A percentile compares a stretch with the other conserved stretches of the same genome.
Evolutionary conservation across 2,113 vertebrate genomes (phyloP).

Genomic region (Sorex araneus): DNA sequence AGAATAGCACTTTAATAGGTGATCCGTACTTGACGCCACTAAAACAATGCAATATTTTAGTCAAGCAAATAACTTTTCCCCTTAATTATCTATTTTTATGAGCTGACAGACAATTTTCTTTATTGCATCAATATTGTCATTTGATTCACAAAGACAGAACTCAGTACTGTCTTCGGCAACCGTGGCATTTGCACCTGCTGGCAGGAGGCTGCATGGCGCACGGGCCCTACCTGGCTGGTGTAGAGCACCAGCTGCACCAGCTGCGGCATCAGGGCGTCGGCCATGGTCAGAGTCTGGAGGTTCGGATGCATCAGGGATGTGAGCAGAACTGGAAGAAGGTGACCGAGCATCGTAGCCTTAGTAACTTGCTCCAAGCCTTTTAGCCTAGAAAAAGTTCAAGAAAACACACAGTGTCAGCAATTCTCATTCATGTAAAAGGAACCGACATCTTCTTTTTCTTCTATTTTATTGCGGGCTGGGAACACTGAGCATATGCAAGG

Average conservation of each 20-base stretch:
- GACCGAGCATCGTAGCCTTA: conserved; percentile 98
- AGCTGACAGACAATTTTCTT: not conserved
- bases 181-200: rapidly evolving
- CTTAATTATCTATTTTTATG: conserved; percentile 20
- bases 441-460: not conserved
- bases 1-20: not conserved
- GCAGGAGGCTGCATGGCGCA: no score
- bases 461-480: no score
- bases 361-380: conserved; percentile 98
- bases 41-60: not conserved
- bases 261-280: conserved; percentile 98
- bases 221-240: conserved; percentile 94
- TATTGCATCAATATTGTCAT: not conserved
- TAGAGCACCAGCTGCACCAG: conserved; percentile 98
- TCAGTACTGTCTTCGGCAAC: not conserved
- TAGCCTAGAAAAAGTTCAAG: conserved; percentile 89
- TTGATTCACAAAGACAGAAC: not conserved
- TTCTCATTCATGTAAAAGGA: not conserved
- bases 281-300: conserved; percentile 96
- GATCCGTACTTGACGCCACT: not conserved
- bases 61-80: conserved; percentile 40
- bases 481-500: no score
- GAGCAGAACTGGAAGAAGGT: conserved; percentile 96
- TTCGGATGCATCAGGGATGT: conserved; percentile 99
- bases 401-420: conserved; percentile 55